These are phyloP conservation scores for Drosophila teissieri DNA, from an alignment of 1,140 invertebrate genomes.

Conservation along the genomic window DNA sequence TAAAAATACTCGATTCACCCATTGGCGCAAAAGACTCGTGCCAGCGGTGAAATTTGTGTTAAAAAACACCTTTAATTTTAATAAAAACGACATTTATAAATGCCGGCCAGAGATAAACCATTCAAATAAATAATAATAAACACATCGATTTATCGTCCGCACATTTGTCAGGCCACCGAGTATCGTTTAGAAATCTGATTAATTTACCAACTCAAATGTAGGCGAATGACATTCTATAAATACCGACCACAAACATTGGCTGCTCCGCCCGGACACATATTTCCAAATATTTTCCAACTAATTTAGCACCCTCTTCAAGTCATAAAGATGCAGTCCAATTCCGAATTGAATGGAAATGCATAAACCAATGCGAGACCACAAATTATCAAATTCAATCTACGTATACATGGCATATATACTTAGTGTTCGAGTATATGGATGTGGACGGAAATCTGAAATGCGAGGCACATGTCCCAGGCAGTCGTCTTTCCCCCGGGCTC, in stretches of 20 bases:
- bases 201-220: conserved; percentile 18
- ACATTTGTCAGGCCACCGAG: conserved; percentile 23
- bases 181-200: conserved; percentile 24
- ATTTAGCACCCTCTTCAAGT: conserved; percentile 58
- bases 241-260: conserved; percentile 13
- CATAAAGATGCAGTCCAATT: conserved; percentile 33
- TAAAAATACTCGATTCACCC: conserved; percentile 7
- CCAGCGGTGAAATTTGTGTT: conserved; percentile 7
- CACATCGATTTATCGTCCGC: conserved; percentile 17
- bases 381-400: conserved; percentile 66
- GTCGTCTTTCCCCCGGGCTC: neutral
- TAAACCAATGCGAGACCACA: conserved; percentile 56
- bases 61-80: neutral
- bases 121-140: conserved; percentile 31
- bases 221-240: conserved; percentile 30
- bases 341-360: conserved; percentile 54
- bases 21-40: neutral
- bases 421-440: conserved; percentile 6
- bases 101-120: conserved; percentile 8
- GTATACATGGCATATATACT: conserved; percentile 28
- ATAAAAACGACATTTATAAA: conserved; percentile 10
- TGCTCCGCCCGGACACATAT: conserved; percentile 14
- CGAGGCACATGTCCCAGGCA: conserved; percentile 24
- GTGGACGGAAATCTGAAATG: conserved; percentile 43
- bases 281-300: conserved; percentile 56